A percentile compares a stretch with the other conserved stretches of the same genome.
Conservation (phyloP, 2,113 vertebrate species). For the Diadophis punctatus region DNA sequence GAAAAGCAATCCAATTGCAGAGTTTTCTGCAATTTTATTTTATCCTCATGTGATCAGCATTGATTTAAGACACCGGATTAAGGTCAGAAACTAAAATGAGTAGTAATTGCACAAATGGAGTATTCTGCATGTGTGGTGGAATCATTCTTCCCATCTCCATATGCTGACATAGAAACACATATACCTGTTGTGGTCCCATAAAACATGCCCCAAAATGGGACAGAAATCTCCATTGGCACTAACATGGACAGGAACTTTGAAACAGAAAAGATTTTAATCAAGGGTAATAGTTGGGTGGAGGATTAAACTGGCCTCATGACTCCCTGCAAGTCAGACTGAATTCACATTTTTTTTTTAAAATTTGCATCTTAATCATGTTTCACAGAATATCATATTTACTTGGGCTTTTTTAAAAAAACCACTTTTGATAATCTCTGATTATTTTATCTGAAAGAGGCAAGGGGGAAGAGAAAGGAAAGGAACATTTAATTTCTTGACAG, state of each 20-base stretch:
- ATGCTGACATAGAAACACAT: not conserved
- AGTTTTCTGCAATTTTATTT: not conserved
- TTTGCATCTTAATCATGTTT: not conserved
- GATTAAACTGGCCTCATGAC: not conserved
- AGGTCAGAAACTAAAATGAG: not conserved
- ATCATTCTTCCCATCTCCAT: not conserved
- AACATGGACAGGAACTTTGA: not conserved
- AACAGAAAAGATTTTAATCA: not conserved
- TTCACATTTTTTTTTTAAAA: not conserved
- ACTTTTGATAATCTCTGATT: not conserved
- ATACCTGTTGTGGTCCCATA: not conserved
- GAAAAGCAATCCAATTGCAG: not conserved
- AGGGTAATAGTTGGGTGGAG: not conserved
- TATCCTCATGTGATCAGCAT: not conserved
- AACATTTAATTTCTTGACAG: not conserved
- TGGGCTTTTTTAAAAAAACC: not conserved
- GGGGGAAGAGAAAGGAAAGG: not conserved
- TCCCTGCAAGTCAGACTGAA: not conserved
- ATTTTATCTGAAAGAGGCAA: not conserved
- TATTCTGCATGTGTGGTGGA: not conserved
- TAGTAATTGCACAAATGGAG: not conserved
- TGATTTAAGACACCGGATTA: not conserved
- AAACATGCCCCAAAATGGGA: not conserved
- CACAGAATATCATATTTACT: not conserved
- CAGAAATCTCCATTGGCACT: not conserved